Evolutionary conservation across 2,888 invertebrate genomes (phyloP).

Genomic region (Eupithecia abbreviata): DNA sequence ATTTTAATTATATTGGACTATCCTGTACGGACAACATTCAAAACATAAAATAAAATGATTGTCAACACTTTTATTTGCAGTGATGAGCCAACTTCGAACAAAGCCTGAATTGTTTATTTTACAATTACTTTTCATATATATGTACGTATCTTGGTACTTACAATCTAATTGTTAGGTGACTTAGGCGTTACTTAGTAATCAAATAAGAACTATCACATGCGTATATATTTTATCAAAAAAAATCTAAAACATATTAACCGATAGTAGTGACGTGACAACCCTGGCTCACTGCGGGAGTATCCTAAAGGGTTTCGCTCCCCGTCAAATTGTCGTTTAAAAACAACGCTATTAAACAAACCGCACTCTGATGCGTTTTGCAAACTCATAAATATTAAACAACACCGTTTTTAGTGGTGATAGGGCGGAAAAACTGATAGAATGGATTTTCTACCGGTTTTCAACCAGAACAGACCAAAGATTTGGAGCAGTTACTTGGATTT

Average conservation of each 20-base stretch:
- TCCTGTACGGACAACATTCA: neutral
- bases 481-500: neutral
- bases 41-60: neutral
- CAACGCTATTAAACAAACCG: constrained; percentile 82
- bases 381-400: constrained; percentile 79
- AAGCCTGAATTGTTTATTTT: neutral
- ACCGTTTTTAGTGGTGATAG: constrained; percentile 24
- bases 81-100: neutral
- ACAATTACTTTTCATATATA: neutral
- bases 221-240: neutral
- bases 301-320: constrained; percentile 77
- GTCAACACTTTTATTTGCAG: neutral
- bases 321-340: constrained; percentile 81
- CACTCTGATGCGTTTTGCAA: constrained; percentile 79
- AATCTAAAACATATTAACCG: neutral
- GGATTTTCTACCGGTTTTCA: neutral
- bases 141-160: no score
- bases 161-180: neutral
- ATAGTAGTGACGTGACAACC: constrained; percentile 55
- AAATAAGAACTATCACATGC: neutral
- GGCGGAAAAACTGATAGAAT: constrained; percentile 11
- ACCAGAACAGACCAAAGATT: neutral
- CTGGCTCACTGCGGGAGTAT: constrained; percentile 66
- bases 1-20: neutral
- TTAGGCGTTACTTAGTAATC: neutral